These are phyloP conservation scores for Podotricha telesiphe DNA, from an alignment of 2,888 invertebrate genomes.

Conservation along the genomic window DNA sequence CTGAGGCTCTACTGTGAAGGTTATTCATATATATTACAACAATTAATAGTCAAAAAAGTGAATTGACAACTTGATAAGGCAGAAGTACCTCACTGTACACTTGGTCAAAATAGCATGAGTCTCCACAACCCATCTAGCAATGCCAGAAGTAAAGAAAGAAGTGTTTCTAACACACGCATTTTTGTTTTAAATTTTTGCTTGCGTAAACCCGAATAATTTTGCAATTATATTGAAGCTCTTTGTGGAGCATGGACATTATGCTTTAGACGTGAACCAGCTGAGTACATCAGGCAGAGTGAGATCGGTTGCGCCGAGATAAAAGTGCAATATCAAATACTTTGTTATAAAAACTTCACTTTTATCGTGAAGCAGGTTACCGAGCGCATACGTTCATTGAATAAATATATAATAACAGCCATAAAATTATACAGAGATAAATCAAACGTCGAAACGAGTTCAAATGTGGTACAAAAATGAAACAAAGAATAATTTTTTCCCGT, in stretches of 20 bases:
- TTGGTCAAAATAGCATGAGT: too few relatives aligned
- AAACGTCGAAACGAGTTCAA: constrained; percentile 20
- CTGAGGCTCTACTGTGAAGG: background rate
- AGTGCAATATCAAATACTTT: background rate
- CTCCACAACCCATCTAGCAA: too few relatives aligned
- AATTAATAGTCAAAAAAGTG: background rate
- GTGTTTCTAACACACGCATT: too few relatives aligned
- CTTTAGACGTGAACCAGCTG: background rate
- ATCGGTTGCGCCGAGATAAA: background rate
- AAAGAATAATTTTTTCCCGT: constrained; percentile 34
- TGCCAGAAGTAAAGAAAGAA: too few relatives aligned
- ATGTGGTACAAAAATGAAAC: constrained; percentile 30
- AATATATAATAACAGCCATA: constrained; percentile 15
- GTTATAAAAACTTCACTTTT: background rate
- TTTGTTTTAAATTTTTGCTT: too few relatives aligned
- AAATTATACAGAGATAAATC: constrained; percentile 25
- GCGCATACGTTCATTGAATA: constrained; percentile 16
- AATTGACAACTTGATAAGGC: background rate
- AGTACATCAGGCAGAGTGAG: background rate
- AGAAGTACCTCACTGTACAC: too few relatives aligned
- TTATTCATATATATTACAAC: background rate
- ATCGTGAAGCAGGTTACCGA: background rate
- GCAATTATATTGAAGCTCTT: too few relatives aligned
- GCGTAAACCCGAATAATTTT: too few relatives aligned
- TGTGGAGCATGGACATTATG: too few relatives aligned